A percentile compares a stretch with the other conserved stretches of the same genome.
phyloP scores from a whole-genome alignment of 2,888 invertebrate species.

The Pyrochroa serraticornis region DNA sequence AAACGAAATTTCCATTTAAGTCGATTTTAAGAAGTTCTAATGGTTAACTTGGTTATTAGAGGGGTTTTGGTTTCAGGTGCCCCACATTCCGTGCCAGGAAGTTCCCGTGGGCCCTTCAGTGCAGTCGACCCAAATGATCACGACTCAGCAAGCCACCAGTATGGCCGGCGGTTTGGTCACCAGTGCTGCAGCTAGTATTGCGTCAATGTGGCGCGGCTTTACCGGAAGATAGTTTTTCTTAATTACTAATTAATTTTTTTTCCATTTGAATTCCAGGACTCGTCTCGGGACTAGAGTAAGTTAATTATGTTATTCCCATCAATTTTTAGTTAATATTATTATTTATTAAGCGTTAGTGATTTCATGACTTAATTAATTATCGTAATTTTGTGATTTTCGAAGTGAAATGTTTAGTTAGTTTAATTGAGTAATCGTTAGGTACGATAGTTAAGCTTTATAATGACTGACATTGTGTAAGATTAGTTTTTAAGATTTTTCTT shows the following conservation, averaged over 20 bases:
- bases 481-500: no score
- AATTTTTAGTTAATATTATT: no score
- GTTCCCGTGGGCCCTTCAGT: constrained; percentile 49
- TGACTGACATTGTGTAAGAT: no score
- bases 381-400: no score
- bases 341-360: no score
- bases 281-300: constrained; percentile 4
- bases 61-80: constrained; percentile 55
- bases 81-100: constrained; percentile 63
- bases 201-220: constrained; percentile 81
- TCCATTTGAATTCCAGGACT: constrained; percentile 9
- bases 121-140: constrained; percentile 55
- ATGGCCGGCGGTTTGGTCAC: constrained; percentile 78
- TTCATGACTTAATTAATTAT: no score
- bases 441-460: no score
- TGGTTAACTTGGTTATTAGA: constrained; percentile 10
- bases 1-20: no score
- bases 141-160: constrained; percentile 58
- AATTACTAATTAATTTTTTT: constrained; percentile 2
- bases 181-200: constrained; percentile 82
- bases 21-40: no score
- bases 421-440: no score
- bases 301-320: neutral
- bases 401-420: no score
- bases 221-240: constrained; percentile 57